A percentile compares a stretch with the other conserved stretches of the same genome.
Conservation (phyloP, 2,888 invertebrate genomes). For the Leucophora obtusa region DNA sequence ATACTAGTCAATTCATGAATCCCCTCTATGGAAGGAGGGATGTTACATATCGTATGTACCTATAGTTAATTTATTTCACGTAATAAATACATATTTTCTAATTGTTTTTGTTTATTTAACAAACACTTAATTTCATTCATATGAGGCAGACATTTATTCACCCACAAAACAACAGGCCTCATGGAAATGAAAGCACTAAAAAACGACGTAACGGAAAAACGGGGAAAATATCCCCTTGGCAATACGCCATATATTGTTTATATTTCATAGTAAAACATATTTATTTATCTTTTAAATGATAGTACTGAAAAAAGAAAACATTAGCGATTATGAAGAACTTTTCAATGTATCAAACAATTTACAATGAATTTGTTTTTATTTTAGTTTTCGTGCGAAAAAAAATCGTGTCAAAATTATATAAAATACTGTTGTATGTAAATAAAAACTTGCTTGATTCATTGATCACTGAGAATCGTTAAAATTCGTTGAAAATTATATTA, state of each 20-base stretch:
- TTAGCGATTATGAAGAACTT: slow-evolving; percentile 1
- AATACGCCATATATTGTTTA: slow-evolving; percentile 23
- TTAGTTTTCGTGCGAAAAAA: neutral
- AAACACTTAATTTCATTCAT: slow-evolving; percentile 39
- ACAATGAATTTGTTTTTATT: neutral
- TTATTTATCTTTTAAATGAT: slow-evolving; percentile 26
- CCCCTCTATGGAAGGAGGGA: no score
- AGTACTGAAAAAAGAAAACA: slow-evolving; percentile 17
- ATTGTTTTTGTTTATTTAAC: slow-evolving; percentile 23
- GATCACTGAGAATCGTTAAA: neutral
- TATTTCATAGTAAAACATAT: slow-evolving; percentile 5
- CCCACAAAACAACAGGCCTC: slow-evolving; percentile 11
- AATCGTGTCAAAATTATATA: slow-evolving; percentile 1
- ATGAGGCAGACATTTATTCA: slow-evolving; percentile 24
- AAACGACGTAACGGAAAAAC: neutral
- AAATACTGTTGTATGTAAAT: neutral
- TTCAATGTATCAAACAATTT: neutral
- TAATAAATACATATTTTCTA: slow-evolving; percentile 23
- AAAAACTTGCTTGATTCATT: neutral
- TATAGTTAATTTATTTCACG: no score
- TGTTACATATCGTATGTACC: no score
- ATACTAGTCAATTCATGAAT: no score
- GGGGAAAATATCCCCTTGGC: slow-evolving; percentile 21
- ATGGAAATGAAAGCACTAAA: slow-evolving; percentile 7
- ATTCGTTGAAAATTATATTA: neutral